A percentile compares a stretch with the other conserved stretches of the same genome.
Evolutionary conservation across 2,113 vertebrate genomes (phyloP).

Genomic region (Myocastor coypus): DNA sequence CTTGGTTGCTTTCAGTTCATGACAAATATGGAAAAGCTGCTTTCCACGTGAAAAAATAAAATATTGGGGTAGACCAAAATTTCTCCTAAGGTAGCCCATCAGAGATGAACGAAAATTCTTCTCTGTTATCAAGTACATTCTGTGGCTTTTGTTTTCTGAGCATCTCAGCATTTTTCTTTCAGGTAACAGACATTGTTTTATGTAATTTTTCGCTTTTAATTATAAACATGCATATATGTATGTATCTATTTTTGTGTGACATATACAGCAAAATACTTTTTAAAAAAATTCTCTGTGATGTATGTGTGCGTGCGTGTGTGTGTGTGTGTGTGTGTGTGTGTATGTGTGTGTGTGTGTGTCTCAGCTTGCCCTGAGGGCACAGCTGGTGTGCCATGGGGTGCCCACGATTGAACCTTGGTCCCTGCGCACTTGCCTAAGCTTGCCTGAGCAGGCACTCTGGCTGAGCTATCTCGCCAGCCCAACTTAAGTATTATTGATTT

Average conservation of each 20-base stretch:
- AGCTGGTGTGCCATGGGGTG: no score
- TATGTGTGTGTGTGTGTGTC: no score
- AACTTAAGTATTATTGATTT: conserved; percentile 3
- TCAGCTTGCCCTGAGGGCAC: no score
- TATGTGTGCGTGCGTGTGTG: no score
- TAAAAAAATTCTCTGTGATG: background rate
- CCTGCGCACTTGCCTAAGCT: no score
- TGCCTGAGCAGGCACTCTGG: no score
- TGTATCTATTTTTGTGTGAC: background rate
- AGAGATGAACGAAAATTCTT: background rate
- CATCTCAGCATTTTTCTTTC: background rate
- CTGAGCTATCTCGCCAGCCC: no score
- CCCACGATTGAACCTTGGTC: no score
- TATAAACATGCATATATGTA: no score
- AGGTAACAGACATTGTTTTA: background rate
- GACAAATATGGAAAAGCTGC: background rate
- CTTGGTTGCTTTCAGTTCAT: background rate
- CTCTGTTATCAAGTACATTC: background rate
- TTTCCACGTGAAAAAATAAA: background rate
- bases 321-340: no score
- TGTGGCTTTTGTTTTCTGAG: background rate
- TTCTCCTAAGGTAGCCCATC: background rate
- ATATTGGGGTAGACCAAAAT: background rate
- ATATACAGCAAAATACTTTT: conserved; percentile 6
- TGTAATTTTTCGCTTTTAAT: background rate